phyloP scores from a whole-genome alignment of 2,888 invertebrate species.

The Diplolepis rosae region DNA sequence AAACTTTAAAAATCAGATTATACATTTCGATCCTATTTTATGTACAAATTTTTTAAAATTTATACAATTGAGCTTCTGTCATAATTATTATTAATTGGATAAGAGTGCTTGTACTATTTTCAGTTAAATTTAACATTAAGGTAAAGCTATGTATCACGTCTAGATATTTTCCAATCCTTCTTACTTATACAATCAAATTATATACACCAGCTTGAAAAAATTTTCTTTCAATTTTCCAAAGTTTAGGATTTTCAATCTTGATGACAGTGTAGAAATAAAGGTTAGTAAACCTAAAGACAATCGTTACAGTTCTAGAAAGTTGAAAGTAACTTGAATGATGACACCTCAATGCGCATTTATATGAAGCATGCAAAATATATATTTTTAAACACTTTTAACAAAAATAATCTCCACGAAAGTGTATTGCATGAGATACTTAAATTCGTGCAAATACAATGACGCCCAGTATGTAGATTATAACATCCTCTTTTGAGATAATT shows the following conservation, averaged over 20 bases:
- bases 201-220: no score
- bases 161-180: no score
- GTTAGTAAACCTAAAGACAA: not conserved
- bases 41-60: no score
- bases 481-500: not conserved
- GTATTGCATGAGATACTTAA: not conserved
- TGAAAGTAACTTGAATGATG: not conserved
- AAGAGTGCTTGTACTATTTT: not conserved
- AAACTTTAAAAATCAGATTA: no score
- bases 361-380: slow-evolving; percentile 28
- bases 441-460: not conserved
- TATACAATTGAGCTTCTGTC: not conserved
- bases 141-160: no score
- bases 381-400: slow-evolving; percentile 21
- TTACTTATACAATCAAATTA: no score
- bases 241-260: no score
- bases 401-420: slow-evolving; percentile 25
- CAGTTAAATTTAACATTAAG: not conserved
- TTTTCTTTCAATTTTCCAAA: no score
- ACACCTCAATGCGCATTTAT: not conserved
- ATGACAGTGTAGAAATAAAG: no score
- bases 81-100: not conserved
- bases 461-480: slow-evolving; percentile 3
- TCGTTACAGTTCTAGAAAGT: not conserved
- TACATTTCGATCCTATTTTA: no score